A percentile compares a stretch with the other conserved stretches of the same genome.
phyloP scores from a whole-genome alignment of 1,140 invertebrate genomes.

The Zaprionus camerounensis region DNA sequence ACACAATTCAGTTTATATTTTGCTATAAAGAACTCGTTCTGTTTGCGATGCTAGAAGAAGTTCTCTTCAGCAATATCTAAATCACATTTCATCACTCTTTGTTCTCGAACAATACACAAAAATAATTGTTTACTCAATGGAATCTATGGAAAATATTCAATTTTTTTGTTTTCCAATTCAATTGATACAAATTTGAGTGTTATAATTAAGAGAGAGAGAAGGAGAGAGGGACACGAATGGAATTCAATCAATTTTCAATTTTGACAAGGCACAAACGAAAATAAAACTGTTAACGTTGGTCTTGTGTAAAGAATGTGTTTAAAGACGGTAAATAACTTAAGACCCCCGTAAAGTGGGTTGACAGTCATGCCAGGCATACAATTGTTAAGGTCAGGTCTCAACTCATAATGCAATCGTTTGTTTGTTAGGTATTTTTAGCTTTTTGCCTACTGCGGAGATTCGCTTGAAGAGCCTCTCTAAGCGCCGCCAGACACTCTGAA shows the following conservation, averaged over 20 bases:
- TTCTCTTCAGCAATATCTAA: neutral
- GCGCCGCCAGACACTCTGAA: constrained; percentile 8
- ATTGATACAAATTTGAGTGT: neutral
- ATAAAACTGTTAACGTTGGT: constrained; percentile 3
- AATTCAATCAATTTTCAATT: constrained; percentile 1
- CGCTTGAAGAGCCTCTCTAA: neutral
- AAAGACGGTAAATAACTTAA: constrained; percentile 2
- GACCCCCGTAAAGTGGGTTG: neutral
- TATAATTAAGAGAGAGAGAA: neutral
- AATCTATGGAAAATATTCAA: constrained; percentile 8
- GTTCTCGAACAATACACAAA: neutral
- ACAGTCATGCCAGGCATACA: constrained; percentile 2
- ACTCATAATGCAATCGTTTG: neutral
- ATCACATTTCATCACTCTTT: constrained; percentile 2
- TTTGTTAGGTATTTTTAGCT: neutral
- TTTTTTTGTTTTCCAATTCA: neutral
- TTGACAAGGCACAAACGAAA: neutral
- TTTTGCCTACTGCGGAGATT: constrained; percentile 8
- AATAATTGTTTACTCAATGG: neutral
- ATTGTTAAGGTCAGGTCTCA: constrained; percentile 3
- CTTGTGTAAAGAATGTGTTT: neutral
- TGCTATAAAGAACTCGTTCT: neutral
- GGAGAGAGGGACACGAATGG: neutral
- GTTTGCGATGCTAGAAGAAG: neutral
- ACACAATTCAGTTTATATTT: neutral